Evolutionary conservation across 1,140 invertebrate species (phyloP), one percentile per base, ranked within the genome.

Genomic region (Danaus melanippus): DNA sequence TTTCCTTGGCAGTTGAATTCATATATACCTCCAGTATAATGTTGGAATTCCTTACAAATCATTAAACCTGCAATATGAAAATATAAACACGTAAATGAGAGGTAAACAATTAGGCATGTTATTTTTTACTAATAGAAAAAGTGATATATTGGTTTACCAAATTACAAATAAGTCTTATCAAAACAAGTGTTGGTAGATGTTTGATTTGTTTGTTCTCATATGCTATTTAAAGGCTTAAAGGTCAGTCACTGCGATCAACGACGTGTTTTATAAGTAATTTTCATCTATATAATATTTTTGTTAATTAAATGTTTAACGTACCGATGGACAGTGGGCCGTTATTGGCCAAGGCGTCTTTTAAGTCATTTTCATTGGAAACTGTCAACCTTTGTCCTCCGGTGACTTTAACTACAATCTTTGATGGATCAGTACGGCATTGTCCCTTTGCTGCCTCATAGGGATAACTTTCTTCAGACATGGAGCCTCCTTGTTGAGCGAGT

Each of bases 281-380:
- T 32, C 21, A 3, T 32, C 2, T 32, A 3, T 32, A 32, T 32
- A 32, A 32, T 32, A 32, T 32, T 32, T 32, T 32, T 32, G 21
- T 32, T 32, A 3, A 32, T 32, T 32, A 32, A 32, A 32, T 32
- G 21, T 32, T 2, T 45, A 1, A 10, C 32, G 9, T 44, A 58
- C 50, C 50, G 11, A 58, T 47, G 10, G 56, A 48, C 10, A 59
- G 42, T 32, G 57, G 57, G 39, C 57, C 50, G 32, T 53, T 45
- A 1, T 42, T 39, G 12, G 45, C 44, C 17, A 58, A 39, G 3
- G 50, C 50, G 12, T 58, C 41, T 47, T 48, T 52, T 6, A 58
- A n/a, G 1, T 11, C 39, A 10, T 17, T 4, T 50, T 53, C 50
- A 9, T 12, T 42, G 1, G 9, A 10, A 10, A 59, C 17, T 12